Base-by-base conservation (phyloP, 2,113 vertebrate species). In the Callorhinus ursinus region DNA sequence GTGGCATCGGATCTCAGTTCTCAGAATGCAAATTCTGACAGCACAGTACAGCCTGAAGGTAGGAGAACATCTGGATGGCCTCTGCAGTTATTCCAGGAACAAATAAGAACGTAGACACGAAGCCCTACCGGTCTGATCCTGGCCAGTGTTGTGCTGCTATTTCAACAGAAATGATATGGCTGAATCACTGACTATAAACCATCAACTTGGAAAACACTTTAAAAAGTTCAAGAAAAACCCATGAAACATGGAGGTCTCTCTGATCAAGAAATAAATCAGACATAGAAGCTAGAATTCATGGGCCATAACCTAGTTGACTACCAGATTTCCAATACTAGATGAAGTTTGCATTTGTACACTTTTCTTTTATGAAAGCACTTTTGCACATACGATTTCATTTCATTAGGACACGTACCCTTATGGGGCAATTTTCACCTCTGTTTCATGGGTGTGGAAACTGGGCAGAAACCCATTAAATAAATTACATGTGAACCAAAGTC, bases 311-410 rank as follows among this genome's bases (percentile, higher is more conserved):
- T 12, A 65, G 15, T 26, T 59, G 39, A 69, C 36, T 36, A 93
- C 39, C 22, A 71, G 3, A 85, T 51, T 81, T 77, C 81, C 21
- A 55, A 61, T 12, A 67, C 33, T 89, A 88, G 76, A 42, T 33
- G 59, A 92, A 92, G 7, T 39, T 69, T 55, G 19, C 13, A 95
- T 72, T 51, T 74, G 42, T 76, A 79, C 36, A 51, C 8, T 80
- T 83, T 84, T 80, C 69, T 74, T 46, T 33, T 46, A 96, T 63
- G 55, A 94, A 90, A 94, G 77, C 28, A 82, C n/a, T 67, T 90
- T 94, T 36, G 74, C 28, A 74, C 59, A 2, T 8, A 33, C n/a
- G 81, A 83, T 28, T 71, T 92, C 59, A 91, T 49, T 31, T 88
- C 57, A 51, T 8, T 49, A 69, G 28, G 57, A 14, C 26, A 61